These are phyloP conservation scores for Hypsopygia costalis DNA, from an alignment of 2,888 invertebrate genomes.

Conservation along the genomic window DNA sequence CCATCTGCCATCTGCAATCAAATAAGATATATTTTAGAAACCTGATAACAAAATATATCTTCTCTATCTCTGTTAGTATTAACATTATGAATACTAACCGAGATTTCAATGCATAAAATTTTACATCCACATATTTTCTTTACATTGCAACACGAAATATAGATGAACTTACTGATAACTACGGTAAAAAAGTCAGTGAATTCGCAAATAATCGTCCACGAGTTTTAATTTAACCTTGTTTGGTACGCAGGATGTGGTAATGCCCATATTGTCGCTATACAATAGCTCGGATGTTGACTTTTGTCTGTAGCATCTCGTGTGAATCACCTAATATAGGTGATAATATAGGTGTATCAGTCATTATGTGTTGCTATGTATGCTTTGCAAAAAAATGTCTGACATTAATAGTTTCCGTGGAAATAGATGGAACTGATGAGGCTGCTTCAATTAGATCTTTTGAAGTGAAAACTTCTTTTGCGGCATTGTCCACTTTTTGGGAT, in stretches of 20 bases:
- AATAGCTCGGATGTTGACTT: conserved; percentile 23
- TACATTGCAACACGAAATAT: background rate
- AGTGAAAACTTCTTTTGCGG: too few species aligned
- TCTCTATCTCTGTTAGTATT: too few species aligned
- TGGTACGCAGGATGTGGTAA: conserved; percentile 18
- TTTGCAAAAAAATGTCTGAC: background rate
- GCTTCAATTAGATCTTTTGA: too few species aligned
- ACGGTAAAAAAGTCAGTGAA: conserved; percentile 1
- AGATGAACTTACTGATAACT: background rate
- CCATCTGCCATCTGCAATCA: too few species aligned
- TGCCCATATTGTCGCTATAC: conserved; percentile 15
- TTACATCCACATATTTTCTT: background rate
- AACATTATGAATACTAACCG: background rate
- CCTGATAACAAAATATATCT: too few species aligned
- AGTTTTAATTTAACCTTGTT: conserved; percentile 20
- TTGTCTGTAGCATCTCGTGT: conserved; percentile 19
- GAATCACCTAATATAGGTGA: conserved; percentile 18
- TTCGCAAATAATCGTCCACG: conserved; percentile 11
- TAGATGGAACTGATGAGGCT: background rate
- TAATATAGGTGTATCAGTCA: conserved; percentile 12
- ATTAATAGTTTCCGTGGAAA: background rate
- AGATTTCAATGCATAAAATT: background rate
- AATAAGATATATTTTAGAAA: too few species aligned
- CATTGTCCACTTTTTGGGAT: too few species aligned
- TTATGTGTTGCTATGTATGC: conserved; percentile 8